Evolutionary conservation across 1,140 invertebrate species (phyloP), one percentile per base, ranked within the genome.

Genomic region (Drosophila yakuba): DNA sequence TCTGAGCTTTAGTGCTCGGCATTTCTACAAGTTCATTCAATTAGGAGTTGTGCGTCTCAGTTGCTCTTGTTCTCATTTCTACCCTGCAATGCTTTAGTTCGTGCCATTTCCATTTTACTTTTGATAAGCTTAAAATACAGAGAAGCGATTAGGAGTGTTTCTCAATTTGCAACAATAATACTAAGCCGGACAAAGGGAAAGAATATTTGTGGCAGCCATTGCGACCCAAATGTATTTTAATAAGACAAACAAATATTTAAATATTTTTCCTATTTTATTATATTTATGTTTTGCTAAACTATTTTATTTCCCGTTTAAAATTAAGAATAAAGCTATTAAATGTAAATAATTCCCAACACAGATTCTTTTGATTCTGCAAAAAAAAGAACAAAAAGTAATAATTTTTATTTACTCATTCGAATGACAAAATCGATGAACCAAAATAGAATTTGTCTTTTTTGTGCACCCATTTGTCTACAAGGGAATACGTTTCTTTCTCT

Each of bases 21-120:
- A 76, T 83, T 86, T 89, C 71, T 83, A 86, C 83, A 86, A 86
- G 79, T 83, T 88, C 79, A 86, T 86, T 86, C 75, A 86, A 86
- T 86, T 86, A 89, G 80, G 51, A 73, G 62, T 77, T 78, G 56
- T 67, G 71, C 84, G 45, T 67, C 43, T 67, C 43, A 50, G 62
- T 69, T 74, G 11, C 4, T 4, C 20, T 25, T 14, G 10, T 39
- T 28, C 54, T 23, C 6, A 15, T 25, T 44, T 32, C 38, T 20
- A 20, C 38, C 10, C 15, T 7, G 47, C 15, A 25, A 39, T n/a
- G 32, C 72, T 74, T 64, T 74, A 74, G 51, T 25, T 52, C 35
- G 25, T 20, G 4, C 11, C 38, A 25, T 67, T 68, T 68, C 36
- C 23, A 3, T 38, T 50, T 50, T 71, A 25, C 17, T 36, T 48